These are phyloP conservation scores for Drosophila suboccidentalis DNA, from an alignment of 2,888 invertebrate species.

Conservation along the genomic window DNA sequence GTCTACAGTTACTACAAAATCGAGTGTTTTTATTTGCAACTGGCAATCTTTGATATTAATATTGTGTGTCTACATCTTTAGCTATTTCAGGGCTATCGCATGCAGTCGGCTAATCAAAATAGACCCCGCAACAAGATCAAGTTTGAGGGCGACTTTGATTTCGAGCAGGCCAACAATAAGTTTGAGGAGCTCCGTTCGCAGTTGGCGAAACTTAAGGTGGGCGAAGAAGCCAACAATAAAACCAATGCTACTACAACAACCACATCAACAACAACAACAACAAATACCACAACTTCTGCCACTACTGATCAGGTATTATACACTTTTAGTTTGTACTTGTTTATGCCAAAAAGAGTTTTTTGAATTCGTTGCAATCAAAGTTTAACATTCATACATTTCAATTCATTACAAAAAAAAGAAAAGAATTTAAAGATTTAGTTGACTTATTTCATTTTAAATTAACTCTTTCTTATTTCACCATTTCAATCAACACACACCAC, in stretches of 20 bases:
- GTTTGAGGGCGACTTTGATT: slow-evolving; percentile 99
- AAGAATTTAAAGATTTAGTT: too few species aligned
- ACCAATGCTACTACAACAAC: slow-evolving; percentile 55
- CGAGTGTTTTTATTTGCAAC: background rate
- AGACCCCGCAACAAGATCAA: slow-evolving; percentile 88
- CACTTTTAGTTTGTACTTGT: background rate
- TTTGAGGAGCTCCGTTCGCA: slow-evolving; percentile 96
- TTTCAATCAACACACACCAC: background rate
- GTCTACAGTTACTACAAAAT: background rate
- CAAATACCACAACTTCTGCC: slow-evolving; percentile 70
- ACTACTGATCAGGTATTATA: slow-evolving; percentile 86
- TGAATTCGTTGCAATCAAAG: background rate
- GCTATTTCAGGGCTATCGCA: slow-evolving; percentile 83
- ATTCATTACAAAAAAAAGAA: too few species aligned
- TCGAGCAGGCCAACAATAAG: slow-evolving; percentile 98
- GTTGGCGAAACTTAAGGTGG: slow-evolving; percentile 93
- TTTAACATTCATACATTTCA: too few species aligned
- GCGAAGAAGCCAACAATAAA: slow-evolving; percentile 86
- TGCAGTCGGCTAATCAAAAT: slow-evolving; percentile 86
- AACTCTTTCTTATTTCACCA: background rate
- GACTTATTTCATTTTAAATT: too few species aligned
- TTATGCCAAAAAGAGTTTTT: background rate
- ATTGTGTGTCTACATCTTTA: background rate
- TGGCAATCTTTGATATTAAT: background rate
- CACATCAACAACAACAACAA: slow-evolving; percentile 47